Conservation (phyloP, 2,113 vertebrate species). For the Channa maculata region DNA sequence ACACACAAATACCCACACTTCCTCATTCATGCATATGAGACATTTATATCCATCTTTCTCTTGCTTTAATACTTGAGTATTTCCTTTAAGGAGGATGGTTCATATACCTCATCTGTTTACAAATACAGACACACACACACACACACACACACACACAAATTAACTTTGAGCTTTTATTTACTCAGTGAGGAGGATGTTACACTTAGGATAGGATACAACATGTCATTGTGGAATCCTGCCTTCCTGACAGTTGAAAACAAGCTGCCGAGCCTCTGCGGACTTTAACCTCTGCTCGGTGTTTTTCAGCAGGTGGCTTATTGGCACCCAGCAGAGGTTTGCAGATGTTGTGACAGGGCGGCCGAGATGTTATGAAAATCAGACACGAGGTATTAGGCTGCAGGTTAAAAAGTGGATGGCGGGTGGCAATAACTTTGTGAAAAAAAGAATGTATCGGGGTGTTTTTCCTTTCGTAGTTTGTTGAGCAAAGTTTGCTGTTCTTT, state of each 20-base stretch:
- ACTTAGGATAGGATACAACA: slow-evolving; percentile 78
- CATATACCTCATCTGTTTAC: background rate
- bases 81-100: no score
- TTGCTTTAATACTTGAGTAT: slow-evolving; percentile 13
- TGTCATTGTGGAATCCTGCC: slow-evolving; percentile 78
- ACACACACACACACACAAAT: slow-evolving; percentile 18
- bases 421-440: no score
- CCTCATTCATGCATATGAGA: no score
- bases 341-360: slow-evolving; percentile 49
- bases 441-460: no score
- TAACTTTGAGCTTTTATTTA: slow-evolving; percentile 71
- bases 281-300: slow-evolving; percentile 50
- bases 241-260: slow-evolving; percentile 78
- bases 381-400: background rate
- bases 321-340: slow-evolving; percentile 28
- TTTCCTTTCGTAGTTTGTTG: no score
- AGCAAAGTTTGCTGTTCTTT: no score
- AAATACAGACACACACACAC: background rate
- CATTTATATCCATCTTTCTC: slow-evolving; percentile 36
- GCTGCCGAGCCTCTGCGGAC: slow-evolving; percentile 58
- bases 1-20: background rate
- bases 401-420: background rate
- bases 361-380: slow-evolving; percentile 45
- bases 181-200: slow-evolving; percentile 78
- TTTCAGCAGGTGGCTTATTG: slow-evolving; percentile 43